Conservation (phyloP, 2,888 invertebrate species). For the Drosophila lacicola region DNA sequence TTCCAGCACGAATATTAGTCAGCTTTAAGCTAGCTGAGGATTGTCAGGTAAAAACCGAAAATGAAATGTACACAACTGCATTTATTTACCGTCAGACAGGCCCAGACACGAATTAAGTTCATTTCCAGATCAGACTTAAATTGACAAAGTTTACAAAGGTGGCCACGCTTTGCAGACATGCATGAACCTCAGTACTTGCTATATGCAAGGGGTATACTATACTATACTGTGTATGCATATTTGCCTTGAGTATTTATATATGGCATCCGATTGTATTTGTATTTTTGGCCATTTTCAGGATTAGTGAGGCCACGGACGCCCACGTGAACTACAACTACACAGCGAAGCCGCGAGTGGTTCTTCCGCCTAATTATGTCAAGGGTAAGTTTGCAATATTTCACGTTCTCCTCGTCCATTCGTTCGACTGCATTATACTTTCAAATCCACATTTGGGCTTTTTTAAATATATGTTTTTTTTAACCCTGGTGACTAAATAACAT, state of each 20-base stretch:
- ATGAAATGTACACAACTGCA: conserved; percentile 19
- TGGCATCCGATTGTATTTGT: conserved; percentile 41
- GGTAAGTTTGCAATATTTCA: conserved; percentile 85
- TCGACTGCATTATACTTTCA: conserved; percentile 4
- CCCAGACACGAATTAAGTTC: conserved; percentile 68
- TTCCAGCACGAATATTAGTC: conserved; percentile 67
- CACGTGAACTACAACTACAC: conserved; percentile 88
- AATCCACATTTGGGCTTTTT: too few species aligned
- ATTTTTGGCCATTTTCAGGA: conserved; percentile 77
- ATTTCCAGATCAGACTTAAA: conserved; percentile 75
- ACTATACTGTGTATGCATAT: background rate
- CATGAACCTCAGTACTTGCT: background rate
- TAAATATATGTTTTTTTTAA: too few species aligned
- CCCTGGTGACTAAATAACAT: too few species aligned
- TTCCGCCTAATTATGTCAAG: conserved; percentile 91
- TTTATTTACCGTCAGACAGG: conserved; percentile 38
- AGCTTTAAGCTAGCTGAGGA: conserved; percentile 42
- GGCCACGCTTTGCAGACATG: conserved; percentile 27
- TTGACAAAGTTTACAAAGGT: conserved; percentile 74
- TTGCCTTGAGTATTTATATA: conserved; percentile 10
- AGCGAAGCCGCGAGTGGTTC: conserved; percentile 88
- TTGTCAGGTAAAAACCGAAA: conserved; percentile 23
- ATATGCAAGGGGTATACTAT: background rate
- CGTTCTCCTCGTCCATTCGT: background rate
- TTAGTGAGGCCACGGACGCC: conserved; percentile 84